These are phyloP conservation scores for Noctua janthina DNA, from an alignment of 2,888 invertebrate species.

Conservation along the genomic window DNA sequence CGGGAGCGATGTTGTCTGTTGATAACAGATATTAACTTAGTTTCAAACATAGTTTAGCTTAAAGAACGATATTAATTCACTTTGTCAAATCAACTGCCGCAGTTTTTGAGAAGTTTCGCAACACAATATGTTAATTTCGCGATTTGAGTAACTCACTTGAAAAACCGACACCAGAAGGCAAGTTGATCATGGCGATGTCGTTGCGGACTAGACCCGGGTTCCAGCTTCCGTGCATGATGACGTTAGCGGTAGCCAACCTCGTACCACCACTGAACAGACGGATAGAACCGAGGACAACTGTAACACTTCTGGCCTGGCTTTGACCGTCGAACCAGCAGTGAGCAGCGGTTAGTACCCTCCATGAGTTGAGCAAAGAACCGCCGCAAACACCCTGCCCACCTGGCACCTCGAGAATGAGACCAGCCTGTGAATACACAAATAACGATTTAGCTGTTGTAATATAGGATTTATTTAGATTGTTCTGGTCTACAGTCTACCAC, in stretches of 20 bases:
- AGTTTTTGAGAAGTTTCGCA: too few relatives aligned
- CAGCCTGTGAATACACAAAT: conserved; percentile 55
- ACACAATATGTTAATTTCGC: too few relatives aligned
- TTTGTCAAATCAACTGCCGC: too few relatives aligned
- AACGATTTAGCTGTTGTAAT: too few relatives aligned
- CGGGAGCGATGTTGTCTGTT: conserved; percentile 66
- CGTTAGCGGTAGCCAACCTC: conserved; percentile 68
- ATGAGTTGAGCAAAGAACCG: conserved; percentile 70
- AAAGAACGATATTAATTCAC: too few relatives aligned
- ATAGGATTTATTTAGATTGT: too few relatives aligned
- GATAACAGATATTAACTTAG: not conserved
- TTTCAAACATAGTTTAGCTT: too few relatives aligned
- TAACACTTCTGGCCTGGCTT: conserved; percentile 33
- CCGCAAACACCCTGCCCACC: conserved; percentile 72
- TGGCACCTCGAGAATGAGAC: conserved; percentile 53
- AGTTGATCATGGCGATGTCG: conserved; percentile 67
- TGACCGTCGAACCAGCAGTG: conserved; percentile 29
- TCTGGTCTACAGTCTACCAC: too few relatives aligned
- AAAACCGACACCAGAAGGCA: not conserved
- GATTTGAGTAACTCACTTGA: not conserved
- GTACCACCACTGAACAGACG: conserved; percentile 77
- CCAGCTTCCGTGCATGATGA: conserved; percentile 76
- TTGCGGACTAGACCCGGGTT: conserved; percentile 71
- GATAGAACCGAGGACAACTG: conserved; percentile 76
- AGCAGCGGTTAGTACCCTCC: conserved; percentile 73